Base-by-base conservation (phyloP, 1,140 invertebrate genomes). In the Calliopsis andreniformis region DNA sequence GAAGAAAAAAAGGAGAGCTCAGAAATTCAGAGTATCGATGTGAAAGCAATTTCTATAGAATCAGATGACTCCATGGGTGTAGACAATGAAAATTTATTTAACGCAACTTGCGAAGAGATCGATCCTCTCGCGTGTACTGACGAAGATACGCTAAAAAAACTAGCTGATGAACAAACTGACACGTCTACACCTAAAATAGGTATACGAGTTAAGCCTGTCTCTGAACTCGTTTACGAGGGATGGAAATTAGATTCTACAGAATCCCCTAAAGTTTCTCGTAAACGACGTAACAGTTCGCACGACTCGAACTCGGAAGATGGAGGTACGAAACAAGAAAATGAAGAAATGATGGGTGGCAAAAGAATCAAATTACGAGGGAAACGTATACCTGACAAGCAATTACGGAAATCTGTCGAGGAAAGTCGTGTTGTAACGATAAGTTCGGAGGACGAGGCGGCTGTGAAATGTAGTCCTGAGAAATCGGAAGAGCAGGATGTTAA, bases 381-480 rank as follows among this genome's bases (percentile, higher is more conserved):
- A 78, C 86, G 91, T 18, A 75, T 87, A 1, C 84, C 93, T 0
- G 93, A 95, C 80, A 84, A 87, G 5, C 89, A 94, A 18, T 71
- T 94, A 6, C 87, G 94, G 20, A 93, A 93, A 63, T 94, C 93
- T 49, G 89, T 95, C 0, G 94, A 95, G 79, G 92, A 93, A 76
- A 95, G 78, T 79, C 79, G 91, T 14, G 80, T 84, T 3, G 85
- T 87, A 4, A 84, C 82, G 16, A 85, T 86, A 35, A 92, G 88
- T 28, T 90, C 90, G 0, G 90, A 92, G 32, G 92, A 92, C 35
- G 89, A 92, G 61, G 78, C 43, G 61, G 78, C 43, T 4, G 77
- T 61, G 49, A 85, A 86, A 51, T 75, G 72, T 25, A 77, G 66
- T 49, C 69, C 83, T 0, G 81, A 85, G 53, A 79, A 83, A 35